Evolutionary conservation across 2,888 invertebrate genomes (phyloP).

Genomic region (Entomobrya multifasciata): DNA sequence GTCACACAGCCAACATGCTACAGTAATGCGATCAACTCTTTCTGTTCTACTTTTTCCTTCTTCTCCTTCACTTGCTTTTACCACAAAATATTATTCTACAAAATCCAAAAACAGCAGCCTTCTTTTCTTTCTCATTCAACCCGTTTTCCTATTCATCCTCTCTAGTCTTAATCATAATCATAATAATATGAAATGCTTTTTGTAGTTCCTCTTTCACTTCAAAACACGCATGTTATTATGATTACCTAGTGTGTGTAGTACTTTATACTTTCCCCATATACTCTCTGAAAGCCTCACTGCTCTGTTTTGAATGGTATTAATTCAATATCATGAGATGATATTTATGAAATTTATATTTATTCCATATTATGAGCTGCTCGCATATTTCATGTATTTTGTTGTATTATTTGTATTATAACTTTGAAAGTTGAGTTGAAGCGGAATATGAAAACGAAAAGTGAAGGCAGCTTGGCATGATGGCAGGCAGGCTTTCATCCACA

Average conservation of each 20-base stretch:
- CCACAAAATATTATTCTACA: conserved; percentile 52
- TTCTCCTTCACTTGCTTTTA: conserved; percentile 52
- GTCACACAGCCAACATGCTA: no score
- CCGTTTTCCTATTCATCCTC: conserved; percentile 33
- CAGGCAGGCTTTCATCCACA: conserved; percentile 69
- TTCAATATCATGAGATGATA: conserved; percentile 2
- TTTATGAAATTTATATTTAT: conserved; percentile 8
- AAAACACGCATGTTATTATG: conserved; percentile 59
- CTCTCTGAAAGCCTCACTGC: neutral
- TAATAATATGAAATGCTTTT: conserved; percentile 58
- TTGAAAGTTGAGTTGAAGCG: conserved; percentile 67
- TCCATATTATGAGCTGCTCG: conserved; percentile 18
- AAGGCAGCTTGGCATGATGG: conserved; percentile 64
- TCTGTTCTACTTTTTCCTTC: conserved; percentile 2
- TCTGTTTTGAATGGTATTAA: neutral
- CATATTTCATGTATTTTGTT: conserved; percentile 62
- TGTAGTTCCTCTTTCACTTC: conserved; percentile 50
- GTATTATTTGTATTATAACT: conserved; percentile 61
- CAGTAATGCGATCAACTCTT: no score
- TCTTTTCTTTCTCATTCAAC: conserved; percentile 6
- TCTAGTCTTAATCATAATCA: conserved; percentile 58
- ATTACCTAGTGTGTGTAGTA: neutral
- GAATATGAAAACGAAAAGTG: conserved; percentile 65
- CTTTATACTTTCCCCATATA: neutral
- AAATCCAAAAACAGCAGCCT: conserved; percentile 34